phyloP scores from a whole-genome alignment of 2,797 vertebrate genomes.

The Luscinia megarhynchos region DNA sequence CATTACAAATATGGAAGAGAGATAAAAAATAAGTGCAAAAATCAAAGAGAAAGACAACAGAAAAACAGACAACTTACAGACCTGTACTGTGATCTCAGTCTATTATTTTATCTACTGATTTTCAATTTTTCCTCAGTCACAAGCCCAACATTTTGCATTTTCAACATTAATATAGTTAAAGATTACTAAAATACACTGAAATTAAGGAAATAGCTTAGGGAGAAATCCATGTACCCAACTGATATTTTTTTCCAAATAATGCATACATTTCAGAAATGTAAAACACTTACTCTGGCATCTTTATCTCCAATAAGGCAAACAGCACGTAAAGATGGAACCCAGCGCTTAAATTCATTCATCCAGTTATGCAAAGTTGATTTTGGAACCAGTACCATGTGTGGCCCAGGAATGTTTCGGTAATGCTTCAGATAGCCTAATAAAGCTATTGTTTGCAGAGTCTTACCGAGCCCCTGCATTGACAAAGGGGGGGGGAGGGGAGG shows the following conservation, averaged over 20 bases:
- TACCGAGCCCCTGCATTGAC: constrained; percentile 84
- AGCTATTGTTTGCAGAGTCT: constrained; percentile 89
- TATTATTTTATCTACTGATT: neutral
- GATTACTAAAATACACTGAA: neutral
- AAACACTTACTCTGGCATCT: constrained; percentile 83
- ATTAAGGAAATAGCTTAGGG: neutral
- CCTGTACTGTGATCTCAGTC: neutral
- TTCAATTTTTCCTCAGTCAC: neutral
- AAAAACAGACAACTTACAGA: neutral
- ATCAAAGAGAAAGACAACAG: neutral
- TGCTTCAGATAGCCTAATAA: constrained; percentile 89
- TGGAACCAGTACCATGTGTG: constrained; percentile 91
- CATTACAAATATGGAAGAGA: neutral
- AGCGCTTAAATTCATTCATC: constrained; percentile 91
- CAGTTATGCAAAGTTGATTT: constrained; percentile 90
- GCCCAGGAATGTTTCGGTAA: constrained; percentile 88
- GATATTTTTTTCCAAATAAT: neutral
- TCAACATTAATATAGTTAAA: neutral
- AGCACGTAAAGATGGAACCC: constrained; percentile 86
- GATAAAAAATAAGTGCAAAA: neutral
- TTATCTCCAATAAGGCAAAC: constrained; percentile 90
- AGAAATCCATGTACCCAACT: neutral
- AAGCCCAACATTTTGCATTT: neutral
- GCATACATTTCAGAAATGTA: neutral
- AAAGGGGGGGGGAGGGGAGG: neutral